These are phyloP conservation scores for Thyatira batis DNA, from an alignment of 2,888 invertebrate species.

Conservation along the genomic window DNA sequence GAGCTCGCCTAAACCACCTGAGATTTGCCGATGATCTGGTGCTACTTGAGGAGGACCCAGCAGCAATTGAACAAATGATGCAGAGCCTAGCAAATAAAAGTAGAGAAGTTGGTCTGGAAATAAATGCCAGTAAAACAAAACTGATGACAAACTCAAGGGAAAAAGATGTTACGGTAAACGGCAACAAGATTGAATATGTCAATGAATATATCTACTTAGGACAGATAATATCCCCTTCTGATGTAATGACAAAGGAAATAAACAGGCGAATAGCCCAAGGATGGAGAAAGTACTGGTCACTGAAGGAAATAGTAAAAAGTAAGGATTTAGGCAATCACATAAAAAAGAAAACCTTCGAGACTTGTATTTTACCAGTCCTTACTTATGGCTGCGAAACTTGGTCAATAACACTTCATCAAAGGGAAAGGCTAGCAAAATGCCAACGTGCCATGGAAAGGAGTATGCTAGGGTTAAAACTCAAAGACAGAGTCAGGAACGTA, in stretches of 20 bases:
- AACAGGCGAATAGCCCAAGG: constrained; percentile 12
- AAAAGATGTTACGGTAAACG: constrained; percentile 11
- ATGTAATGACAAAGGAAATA: constrained; percentile 15
- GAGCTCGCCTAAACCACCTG: background rate
- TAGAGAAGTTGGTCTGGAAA: constrained; percentile 14
- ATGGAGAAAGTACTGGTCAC: constrained; percentile 17
- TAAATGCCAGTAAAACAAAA: constrained; percentile 15
- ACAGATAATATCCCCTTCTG: constrained; percentile 12
- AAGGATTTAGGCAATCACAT: constrained; percentile 7
- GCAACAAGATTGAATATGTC: constrained; percentile 14
- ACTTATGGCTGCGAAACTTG: background rate
- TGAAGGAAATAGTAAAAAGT: constrained; percentile 10
- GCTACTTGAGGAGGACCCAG: constrained; percentile 13
- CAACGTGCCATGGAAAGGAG: background rate
- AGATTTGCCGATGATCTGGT: constrained; percentile 17
- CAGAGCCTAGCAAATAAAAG: constrained; percentile 9
- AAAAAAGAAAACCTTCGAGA: background rate
- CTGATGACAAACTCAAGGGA: constrained; percentile 16
- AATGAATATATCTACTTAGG: constrained; percentile 10
- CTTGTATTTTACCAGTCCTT: background rate
- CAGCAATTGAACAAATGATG: constrained; percentile 10
- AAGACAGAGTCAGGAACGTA: too few species aligned
- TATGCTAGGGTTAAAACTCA: too few species aligned
- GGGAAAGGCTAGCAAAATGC: background rate
- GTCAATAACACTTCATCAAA: too few species aligned